phyloP scores from a whole-genome alignment of 1,140 invertebrate species.

The Plutomurus gul region DNA sequence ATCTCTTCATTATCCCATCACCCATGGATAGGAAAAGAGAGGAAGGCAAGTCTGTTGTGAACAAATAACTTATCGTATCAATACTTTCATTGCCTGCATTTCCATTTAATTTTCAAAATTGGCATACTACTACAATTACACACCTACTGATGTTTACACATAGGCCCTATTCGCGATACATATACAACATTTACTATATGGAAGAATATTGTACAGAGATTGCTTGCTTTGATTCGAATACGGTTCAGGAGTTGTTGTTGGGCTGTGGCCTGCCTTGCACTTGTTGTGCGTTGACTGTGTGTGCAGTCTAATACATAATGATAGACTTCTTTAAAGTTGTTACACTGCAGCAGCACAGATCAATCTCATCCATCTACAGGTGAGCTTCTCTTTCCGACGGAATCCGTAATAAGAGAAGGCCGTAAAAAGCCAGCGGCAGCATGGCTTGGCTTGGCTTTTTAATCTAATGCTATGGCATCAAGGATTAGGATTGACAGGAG shows the following conservation, averaged over 20 bases:
- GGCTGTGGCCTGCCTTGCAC: neutral
- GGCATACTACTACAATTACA: neutral
- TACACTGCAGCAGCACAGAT: neutral
- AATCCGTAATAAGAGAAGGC: no score
- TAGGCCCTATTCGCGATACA: neutral
- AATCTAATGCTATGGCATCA: conserved; percentile 2
- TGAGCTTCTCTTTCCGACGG: no score
- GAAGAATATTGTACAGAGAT: neutral
- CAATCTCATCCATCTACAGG: neutral
- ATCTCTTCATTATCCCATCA: neutral
- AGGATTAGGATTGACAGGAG: conserved; percentile 30
- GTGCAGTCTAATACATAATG: neutral
- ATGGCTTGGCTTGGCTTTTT: no score
- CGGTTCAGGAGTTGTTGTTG: neutral
- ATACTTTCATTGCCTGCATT: neutral
- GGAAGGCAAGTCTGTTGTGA: no score
- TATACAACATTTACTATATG: neutral
- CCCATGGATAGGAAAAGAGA: neutral
- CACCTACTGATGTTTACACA: neutral
- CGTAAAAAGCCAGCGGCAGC: neutral
- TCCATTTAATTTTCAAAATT: neutral
- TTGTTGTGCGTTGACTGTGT: neutral
- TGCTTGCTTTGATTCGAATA: neutral
- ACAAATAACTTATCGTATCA: no score
- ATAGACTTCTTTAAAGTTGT: neutral